A percentile compares a stretch with the other conserved stretches of the same genome.
These are phyloP conservation scores for Proterorhinus semilunaris DNA, from an alignment of 2,113 vertebrate species.

Conservation along the genomic window DNA sequence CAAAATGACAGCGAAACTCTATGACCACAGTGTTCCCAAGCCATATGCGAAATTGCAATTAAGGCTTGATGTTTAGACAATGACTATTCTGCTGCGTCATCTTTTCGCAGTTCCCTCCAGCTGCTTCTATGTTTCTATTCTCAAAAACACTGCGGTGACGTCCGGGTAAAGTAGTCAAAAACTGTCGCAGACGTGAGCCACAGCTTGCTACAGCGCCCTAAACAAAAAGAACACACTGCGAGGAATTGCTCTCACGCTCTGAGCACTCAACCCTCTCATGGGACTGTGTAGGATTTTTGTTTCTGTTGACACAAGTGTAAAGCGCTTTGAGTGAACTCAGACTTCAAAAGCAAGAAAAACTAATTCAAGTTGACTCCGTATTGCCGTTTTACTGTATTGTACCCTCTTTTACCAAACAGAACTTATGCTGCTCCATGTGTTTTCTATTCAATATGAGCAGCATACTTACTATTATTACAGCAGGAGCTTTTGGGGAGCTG, in stretches of 20 bases:
- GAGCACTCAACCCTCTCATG: constrained; percentile 6
- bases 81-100: background rate
- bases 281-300: constrained; percentile 12
- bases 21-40: background rate
- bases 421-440: too few species aligned
- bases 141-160: background rate
- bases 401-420: too few species aligned
- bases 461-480: too few species aligned
- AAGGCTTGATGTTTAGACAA: background rate
- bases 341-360: background rate
- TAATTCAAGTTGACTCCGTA: background rate
- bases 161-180: constrained; percentile 32
- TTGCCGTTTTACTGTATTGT: background rate
- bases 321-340: background rate
- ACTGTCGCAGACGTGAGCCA: constrained; percentile 8
- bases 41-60: background rate
- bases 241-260: constrained; percentile 47
- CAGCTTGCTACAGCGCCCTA: constrained; percentile 29
- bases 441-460: too few species aligned
- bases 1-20: background rate
- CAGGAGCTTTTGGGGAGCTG: too few species aligned
- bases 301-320: constrained; percentile 3
- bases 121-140: constrained; percentile 16
- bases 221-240: constrained; percentile 38
- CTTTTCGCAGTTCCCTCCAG: background rate